Evolutionary conservation across 64 coral and sea anemone species (phyloP), one percentile per base, ranked within the genome.

Genomic region (Exaiptasia diaphana): DNA sequence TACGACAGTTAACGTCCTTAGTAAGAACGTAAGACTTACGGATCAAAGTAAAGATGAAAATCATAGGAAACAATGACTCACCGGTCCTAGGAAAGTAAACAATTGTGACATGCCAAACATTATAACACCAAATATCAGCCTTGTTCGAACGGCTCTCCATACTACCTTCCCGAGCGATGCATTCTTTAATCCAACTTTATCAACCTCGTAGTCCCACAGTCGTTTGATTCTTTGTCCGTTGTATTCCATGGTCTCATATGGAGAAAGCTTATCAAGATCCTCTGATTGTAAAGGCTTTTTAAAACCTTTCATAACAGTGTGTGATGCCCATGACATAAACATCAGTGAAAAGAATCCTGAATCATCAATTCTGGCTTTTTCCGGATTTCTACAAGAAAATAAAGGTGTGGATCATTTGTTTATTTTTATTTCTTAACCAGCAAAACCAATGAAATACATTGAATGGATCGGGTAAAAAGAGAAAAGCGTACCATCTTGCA

Each of bases 251-350:
- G 82, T 85, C 49, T 96, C 93, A 61, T 85, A 90, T 20, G 71
- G 15, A 15, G 93, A 90, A 3, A 96, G 81, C 56, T 96, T 86
- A 37, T 85, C 93, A 4, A 96, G 88, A 70, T 96, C 93, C 24
- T 68, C 52, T 26, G 79, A 20, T 27, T 77, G 30, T 6, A 96
- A 37, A 36, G 87, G 57, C 46, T 86, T 90, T 57, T 76, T 90
- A 31, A 96, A 96, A 38, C 93, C 87, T 71, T 90, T 96, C 18
- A 52, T 45, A 23, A 96, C 64, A 7, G 84, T 73, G 31, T 81
- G 82, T 7, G 87, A 79, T 48, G 87, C 87, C 93, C 93, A 96
- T 45, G 53, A 76, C 41, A 96, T 53, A 39, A 96, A 76, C 87
- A 96, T 90, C 39, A 96, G 50, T 12, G 93, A 85, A 1, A 96